A percentile compares a stretch with the other conserved stretches of the same genome.
phyloP scores from a whole-genome alignment of 2,888 invertebrate species.

The Acronicta leporina region DNA sequence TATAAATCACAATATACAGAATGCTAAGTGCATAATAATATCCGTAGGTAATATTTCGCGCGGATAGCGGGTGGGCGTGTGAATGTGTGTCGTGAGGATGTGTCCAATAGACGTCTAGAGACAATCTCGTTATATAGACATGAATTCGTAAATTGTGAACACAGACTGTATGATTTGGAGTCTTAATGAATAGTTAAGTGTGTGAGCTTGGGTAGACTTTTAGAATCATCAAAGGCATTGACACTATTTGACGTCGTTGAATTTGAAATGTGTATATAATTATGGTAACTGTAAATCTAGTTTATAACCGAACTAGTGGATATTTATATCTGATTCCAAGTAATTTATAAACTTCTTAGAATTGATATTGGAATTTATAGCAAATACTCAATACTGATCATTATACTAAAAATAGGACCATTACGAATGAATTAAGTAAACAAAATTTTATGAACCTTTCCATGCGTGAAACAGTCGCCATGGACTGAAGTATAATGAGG shows the following conservation, averaged over 20 bases:
- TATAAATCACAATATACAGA: constrained; percentile 56
- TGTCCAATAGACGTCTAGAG: constrained; percentile 59
- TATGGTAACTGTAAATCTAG: neutral
- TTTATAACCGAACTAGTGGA: neutral
- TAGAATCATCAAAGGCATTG: constrained; percentile 9
- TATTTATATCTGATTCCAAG: no score
- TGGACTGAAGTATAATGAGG: no score
- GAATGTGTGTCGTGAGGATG: constrained; percentile 65
- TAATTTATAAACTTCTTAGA: no score
- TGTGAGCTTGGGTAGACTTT: constrained; percentile 12
- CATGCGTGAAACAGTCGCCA: no score
- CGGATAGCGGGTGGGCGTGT: constrained; percentile 72
- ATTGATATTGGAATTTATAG: no score
- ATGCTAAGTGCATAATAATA: constrained; percentile 59
- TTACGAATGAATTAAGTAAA: no score
- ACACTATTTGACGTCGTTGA: constrained; percentile 13
- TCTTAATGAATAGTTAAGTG: constrained; percentile 31
- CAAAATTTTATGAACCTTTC: no score
- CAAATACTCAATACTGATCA: no score
- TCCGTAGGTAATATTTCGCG: constrained; percentile 53
- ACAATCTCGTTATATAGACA: constrained; percentile 35
- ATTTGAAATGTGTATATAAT: no score
- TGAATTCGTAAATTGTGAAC: constrained; percentile 46
- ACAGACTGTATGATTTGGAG: constrained; percentile 37
- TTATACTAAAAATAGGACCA: no score